These are phyloP conservation scores for Phalanger gymnotis DNA, from an alignment of 2,797 vertebrate species.

Conservation along the genomic window DNA sequence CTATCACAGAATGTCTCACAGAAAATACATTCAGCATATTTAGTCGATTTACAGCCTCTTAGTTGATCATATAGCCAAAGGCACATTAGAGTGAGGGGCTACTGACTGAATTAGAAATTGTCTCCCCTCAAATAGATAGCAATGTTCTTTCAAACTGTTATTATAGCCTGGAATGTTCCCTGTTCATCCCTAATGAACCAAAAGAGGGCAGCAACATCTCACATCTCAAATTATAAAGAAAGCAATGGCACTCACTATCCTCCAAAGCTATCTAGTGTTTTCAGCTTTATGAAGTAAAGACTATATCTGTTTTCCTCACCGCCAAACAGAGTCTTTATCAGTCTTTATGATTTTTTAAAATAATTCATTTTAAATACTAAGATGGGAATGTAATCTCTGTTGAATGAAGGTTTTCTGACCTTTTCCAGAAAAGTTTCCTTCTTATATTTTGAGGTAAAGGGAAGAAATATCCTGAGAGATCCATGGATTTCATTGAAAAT, in stretches of 20 bases:
- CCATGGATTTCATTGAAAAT: not conserved
- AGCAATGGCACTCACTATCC: not conserved
- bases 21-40: not conserved
- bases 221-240: not conserved
- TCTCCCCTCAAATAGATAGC: constrained; percentile 31
- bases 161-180: constrained; percentile 25
- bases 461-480: constrained; percentile 13
- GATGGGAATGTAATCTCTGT: constrained; percentile 4
- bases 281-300: not conserved
- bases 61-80: constrained; percentile 2
- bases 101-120: constrained; percentile 1
- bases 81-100: not conserved
- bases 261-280: not conserved
- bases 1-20: not conserved
- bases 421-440: constrained; percentile 3
- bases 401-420: constrained; percentile 5
- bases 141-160: constrained; percentile 47
- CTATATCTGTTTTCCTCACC: constrained; percentile 23
- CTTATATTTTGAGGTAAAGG: constrained; percentile 41
- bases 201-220: constrained; percentile 77
- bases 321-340: constrained; percentile 28
- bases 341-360: constrained; percentile 35
- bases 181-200: constrained; percentile 44
- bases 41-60: not conserved
- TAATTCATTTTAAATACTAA: constrained; percentile 26